Evolutionary conservation across 2,797 vertebrate species (phyloP), one percentile per base, ranked within the genome.

Genomic region (Rhinophrynus dorsalis): DNA sequence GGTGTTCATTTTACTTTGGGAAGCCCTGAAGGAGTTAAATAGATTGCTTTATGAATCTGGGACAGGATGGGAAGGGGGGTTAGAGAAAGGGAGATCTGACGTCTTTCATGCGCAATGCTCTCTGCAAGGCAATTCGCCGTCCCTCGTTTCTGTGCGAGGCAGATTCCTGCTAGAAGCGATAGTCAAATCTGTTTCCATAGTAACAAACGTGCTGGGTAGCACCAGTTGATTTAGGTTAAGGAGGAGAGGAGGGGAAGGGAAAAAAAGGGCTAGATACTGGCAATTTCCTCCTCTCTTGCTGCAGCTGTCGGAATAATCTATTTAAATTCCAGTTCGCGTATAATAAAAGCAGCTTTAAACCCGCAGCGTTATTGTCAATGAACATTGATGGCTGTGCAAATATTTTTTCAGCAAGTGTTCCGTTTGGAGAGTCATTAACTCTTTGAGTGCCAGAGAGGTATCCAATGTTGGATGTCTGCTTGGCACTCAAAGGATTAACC

Each of bases 161-260:
- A 56, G 35, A 21, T 12, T 21, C 6, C 15, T 6, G 7, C 44
- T 21, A 59, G 23, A 65, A 52, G 30, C 26, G 61, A 65, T 32
- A 23, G 44, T 30, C 15, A 38, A 50, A 59, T 54, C 61, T 66
- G 69, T 73, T 63, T 29, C 69, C 55, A 58, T 66, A 26, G 62
- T 23, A 73, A 73, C 69, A 62, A 4, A 15, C 18, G 55, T 51
- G 27, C 54, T 8, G 61, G 26, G 55, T 40, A 26, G 30, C 50
- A 6, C 32, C 23, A 51, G 26, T 40, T 26, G 32, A 48, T 51
- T 68, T 58, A 4, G 24, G 44, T 18, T 24, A 50, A 54, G 47
- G 20, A 32, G 32, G 30, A 51, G 59, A 60, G 13, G n/a, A 51
- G 35, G 15, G n/a, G n/a, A 12, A 6, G 45, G 38, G n/a, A 23